phyloP scores from a whole-genome alignment of 2,888 invertebrate species.

The Leptothorax acervorum region DNA sequence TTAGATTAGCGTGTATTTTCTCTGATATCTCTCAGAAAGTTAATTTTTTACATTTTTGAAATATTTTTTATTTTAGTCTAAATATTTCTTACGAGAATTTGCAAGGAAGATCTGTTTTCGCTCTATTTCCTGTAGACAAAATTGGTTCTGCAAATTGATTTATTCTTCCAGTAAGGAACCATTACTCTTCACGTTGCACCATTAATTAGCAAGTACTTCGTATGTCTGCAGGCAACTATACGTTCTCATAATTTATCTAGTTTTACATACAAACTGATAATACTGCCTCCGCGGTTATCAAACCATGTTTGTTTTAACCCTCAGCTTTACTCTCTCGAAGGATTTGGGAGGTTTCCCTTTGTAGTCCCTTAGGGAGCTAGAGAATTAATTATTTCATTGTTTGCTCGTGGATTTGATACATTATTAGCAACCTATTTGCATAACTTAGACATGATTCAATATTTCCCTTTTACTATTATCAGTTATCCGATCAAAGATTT shows the following conservation, averaged over 20 bases:
- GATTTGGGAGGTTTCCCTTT: conserved; percentile 38
- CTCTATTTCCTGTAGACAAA: background rate
- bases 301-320: conserved; percentile 22
- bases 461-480: conserved; percentile 19
- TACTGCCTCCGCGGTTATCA: conserved; percentile 26
- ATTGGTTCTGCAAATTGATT: background rate
- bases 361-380: conserved; percentile 40
- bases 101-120: background rate
- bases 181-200: background rate
- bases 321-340: conserved; percentile 32
- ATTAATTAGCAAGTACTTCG: conserved; percentile 24
- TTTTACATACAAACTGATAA: conserved; percentile 30
- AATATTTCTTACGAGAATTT: background rate
- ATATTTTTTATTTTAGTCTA: background rate
- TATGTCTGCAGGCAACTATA: conserved; percentile 5
- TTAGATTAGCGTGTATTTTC: background rate
- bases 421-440: conserved; percentile 50
- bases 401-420: conserved; percentile 42
- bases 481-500: background rate
- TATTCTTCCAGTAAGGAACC: background rate
- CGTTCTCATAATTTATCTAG: conserved; percentile 10
- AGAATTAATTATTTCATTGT: conserved; percentile 52
- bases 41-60: background rate
- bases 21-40: background rate
- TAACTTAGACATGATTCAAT: conserved; percentile 32